Base-by-base conservation (phyloP, 2,113 vertebrate genomes). In the Halichoerus grypus region DNA sequence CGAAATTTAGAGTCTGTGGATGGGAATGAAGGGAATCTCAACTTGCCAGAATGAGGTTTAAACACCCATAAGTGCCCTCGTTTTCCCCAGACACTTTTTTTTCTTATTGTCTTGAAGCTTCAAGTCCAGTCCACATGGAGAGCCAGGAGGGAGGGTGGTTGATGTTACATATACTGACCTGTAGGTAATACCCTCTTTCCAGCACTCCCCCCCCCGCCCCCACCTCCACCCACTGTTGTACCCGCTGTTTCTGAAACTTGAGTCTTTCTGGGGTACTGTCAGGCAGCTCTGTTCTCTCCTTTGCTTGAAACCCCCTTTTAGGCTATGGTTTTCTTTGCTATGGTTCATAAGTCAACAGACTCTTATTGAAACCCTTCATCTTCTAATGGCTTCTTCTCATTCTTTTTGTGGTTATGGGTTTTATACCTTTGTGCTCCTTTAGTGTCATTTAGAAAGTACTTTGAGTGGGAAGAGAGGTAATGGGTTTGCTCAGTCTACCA, bases 341-440 rank as follows among this genome's bases (percentile, higher is more conserved):
- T 0, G 9, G 15, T 89, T 94, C 22, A 39, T 77, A 49, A 77
- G n/a, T 69, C 87, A 87, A n/a, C 42, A 96, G 61, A 39, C 51
- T 90, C 82, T 19, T 46, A 36, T 8, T 92, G 49, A 94, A 74
- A 96, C 95, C 31, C 63, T 65, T 94, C 95, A n/a, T 85, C 83
- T 84, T 74, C 8, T 53, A 76, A 80, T 1, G 2, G 61, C 72
- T 61, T 79, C 46, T 83, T 67, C 12, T 26, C 33, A 26, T 94
- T 67, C 7, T 92, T 57, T 96, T 82, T 91, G 53, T 89, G 72
- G 76, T 72, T n/a, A n/a, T 33, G 28, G 10, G 53, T 95, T 74
- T 83, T 33, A 61, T 1, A 76, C 5, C 33, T 94, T 67, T 63
- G 4, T 63, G 22, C 63, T 72, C 42, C 2, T 79, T 91, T 31